Conservation (phyloP, 2,797 vertebrate species). For the Esox lucius region DNA sequence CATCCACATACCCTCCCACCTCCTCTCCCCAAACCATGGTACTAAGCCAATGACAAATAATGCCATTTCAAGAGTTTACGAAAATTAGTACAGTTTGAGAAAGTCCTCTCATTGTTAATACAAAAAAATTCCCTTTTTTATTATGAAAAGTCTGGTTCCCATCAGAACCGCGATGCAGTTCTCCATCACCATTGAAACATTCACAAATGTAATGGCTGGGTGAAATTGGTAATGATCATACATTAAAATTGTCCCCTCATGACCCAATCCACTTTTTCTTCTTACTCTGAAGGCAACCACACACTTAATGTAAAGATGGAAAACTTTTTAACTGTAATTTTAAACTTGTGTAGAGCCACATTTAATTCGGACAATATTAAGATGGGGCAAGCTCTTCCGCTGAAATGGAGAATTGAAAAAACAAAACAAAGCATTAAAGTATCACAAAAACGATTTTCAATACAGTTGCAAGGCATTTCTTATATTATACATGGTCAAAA, state of each 20-base stretch:
- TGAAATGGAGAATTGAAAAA: constrained; percentile 68
- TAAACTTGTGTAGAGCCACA: constrained; percentile 44
- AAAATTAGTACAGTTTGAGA: constrained; percentile 53
- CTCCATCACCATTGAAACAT: constrained; percentile 10
- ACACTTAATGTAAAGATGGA: constrained; percentile 50
- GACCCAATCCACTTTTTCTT: constrained; percentile 36
- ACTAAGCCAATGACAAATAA: constrained; percentile 49
- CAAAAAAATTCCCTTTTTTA: constrained; percentile 69
- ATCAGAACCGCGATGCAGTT: constrained; percentile 5
- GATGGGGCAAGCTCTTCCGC: constrained; percentile 55
- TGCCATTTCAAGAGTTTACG: constrained; percentile 78
- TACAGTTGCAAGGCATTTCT: constrained; percentile 56
- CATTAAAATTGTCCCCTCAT: constrained; percentile 57
- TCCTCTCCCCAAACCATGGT: neutral
- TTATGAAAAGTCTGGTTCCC: constrained; percentile 29
- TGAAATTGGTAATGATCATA: neutral
- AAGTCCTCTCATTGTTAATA: constrained; percentile 64
- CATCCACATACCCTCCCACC: neutral
- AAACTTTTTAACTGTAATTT: constrained; percentile 34
- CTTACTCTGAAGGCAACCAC: constrained; percentile 48
- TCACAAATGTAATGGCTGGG: constrained; percentile 5
- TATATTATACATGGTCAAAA: constrained; percentile 53
- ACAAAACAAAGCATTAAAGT: constrained; percentile 45
- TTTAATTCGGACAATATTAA: constrained; percentile 51
- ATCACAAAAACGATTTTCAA: constrained; percentile 55